Percentiles rank a stretch among this genome's conserved stretches.
Evolutionary conservation across 2,797 vertebrate species (phyloP).

Genomic region (Hippocampus kuda): DNA sequence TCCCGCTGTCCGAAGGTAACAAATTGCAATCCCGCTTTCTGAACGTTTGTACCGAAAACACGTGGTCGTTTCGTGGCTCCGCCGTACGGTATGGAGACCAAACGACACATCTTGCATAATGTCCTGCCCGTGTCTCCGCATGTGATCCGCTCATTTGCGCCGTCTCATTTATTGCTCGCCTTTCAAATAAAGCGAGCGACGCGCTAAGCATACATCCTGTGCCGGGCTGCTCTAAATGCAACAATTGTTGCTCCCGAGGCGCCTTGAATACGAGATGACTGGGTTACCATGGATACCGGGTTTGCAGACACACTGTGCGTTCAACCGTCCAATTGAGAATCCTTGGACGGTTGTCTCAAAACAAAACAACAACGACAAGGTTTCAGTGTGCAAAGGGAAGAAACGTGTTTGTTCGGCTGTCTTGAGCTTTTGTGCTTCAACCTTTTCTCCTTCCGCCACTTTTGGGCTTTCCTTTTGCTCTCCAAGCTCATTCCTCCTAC

Average conservation of each 20-base stretch:
- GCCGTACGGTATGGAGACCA: neutral
- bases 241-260: constrained; percentile 3
- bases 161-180: neutral
- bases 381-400: neutral
- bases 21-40: neutral
- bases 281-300: constrained; percentile 9
- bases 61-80: neutral
- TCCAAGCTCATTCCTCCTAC: too few relatives aligned
- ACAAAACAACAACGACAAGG: neutral
- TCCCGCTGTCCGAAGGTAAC: constrained; percentile 88
- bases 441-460: neutral
- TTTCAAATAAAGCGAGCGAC: constrained; percentile 1
- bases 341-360: neutral
- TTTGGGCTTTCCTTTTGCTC: neutral
- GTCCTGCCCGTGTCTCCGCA: neutral
- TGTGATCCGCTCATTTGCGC: neutral
- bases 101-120: neutral
- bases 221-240: constrained; percentile 4
- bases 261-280: constrained; percentile 7
- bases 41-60: neutral
- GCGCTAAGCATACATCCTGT: constrained; percentile 1
- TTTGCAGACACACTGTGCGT: neutral
- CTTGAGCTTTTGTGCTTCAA: neutral
- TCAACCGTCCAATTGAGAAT: neutral
- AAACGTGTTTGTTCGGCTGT: neutral